Base-by-base conservation (phyloP, 2,797 vertebrate species). In the Nasua narica region DNA sequence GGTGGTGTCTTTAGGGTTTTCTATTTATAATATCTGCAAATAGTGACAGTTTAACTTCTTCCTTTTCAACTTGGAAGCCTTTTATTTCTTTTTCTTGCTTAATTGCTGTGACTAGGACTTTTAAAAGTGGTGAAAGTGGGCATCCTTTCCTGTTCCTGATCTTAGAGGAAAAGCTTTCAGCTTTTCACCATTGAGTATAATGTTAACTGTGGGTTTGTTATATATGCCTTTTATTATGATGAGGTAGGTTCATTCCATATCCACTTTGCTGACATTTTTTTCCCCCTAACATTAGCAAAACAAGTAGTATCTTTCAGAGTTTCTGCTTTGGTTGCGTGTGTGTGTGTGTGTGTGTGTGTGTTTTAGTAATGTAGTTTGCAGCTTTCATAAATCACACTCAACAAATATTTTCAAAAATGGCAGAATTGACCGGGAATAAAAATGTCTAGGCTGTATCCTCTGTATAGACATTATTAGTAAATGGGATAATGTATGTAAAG, bases 341-440 rank as follows among this genome's bases (percentile, higher is more conserved):
- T 37, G 40, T 40, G 40, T 40, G 40, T 40, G 40, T 40, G 40
- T 40, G 40, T 40, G 40, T 90, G 19, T 87, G 3, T 27, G 7
- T 43, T 43, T 37, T 56, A n/a, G 35, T 91, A 91, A 78, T 58
- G 29, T 50, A 77, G 10, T 95, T 95, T 81, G 3, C 29, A 90
- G 76, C 16, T 95, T 95, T 72, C 82, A 35, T 58, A 78, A 89
- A 56, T 16, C 11, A 32, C 9, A 81, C 46, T 21, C 19, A 82
- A 46, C 56, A 88, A 58, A 74, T 90, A 90, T 78, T 86, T 88
- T 91, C 16, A 46, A 84, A 91, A 95, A 81, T 85, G 43, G 18
- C n/a, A 93, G 3, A 27, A 48, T 60, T 70, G 29, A 67, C 58
- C 35, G 50, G 43, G 13, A 93, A 83, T 94, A 54, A 92, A 93